These are phyloP conservation scores for Euproctis similis DNA, from an alignment of 2,888 invertebrate species.

Conservation along the genomic window DNA sequence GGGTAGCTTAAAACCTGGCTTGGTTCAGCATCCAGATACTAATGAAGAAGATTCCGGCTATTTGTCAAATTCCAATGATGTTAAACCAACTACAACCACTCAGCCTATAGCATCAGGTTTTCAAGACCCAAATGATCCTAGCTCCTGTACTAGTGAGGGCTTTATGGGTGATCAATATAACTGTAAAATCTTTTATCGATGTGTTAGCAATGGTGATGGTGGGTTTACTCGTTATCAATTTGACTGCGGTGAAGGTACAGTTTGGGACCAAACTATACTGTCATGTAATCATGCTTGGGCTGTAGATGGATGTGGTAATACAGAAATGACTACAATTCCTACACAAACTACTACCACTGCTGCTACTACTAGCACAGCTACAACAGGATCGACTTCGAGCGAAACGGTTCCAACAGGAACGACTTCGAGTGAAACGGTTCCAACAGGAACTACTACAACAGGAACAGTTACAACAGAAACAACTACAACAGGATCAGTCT, in stretches of 20 bases:
- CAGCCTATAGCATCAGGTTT: neutral
- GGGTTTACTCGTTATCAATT: slow-evolving; percentile 72
- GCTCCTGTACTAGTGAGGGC: slow-evolving; percentile 56
- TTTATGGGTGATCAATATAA: slow-evolving; percentile 74
- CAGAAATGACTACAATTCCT: no score
- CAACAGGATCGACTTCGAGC: neutral
- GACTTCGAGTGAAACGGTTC: slow-evolving; percentile 14
- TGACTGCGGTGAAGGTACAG: slow-evolving; percentile 75
- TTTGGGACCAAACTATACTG: slow-evolving; percentile 74
- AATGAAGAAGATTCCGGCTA: slow-evolving; percentile 1
- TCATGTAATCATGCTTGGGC: slow-evolving; percentile 77
- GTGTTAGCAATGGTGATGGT: slow-evolving; percentile 70
- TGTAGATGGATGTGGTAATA: slow-evolving; percentile 35
- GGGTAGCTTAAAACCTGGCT: neutral
- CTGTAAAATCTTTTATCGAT: slow-evolving; percentile 82
- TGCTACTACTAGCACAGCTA: no score
- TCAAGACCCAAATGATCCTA: neutral
- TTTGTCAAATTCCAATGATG: neutral
- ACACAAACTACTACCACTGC: no score
- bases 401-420: slow-evolving; percentile 2
- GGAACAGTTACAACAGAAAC: neutral
- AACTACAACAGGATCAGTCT: no score
- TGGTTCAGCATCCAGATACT: no score
- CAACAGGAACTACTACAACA: neutral
- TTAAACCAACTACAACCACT: neutral